Conservation (phyloP, 2,888 invertebrate species). For the Peribatodes rhomboidaria region DNA sequence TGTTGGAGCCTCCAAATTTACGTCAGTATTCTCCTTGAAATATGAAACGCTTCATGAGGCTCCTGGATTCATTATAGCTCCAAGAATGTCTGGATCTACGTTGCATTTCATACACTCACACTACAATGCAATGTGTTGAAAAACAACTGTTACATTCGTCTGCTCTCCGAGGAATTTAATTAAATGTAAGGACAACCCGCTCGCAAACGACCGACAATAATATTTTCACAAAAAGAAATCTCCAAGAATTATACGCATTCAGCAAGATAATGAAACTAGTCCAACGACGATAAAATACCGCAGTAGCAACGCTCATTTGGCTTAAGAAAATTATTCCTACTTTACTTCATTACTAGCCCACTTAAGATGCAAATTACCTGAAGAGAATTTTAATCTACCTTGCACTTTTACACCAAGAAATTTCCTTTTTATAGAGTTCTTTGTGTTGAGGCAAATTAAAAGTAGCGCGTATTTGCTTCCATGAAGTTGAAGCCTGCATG, state of each 20-base stretch:
- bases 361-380: slow-evolving; percentile 56
- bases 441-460: slow-evolving; percentile 50
- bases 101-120: slow-evolving; percentile 35
- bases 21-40: slow-evolving; percentile 35
- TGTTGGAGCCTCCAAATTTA: slow-evolving; percentile 14
- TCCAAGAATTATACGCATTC: slow-evolving; percentile 48
- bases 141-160: slow-evolving; percentile 45
- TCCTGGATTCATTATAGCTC: slow-evolving; percentile 34
- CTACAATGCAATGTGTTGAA: slow-evolving; percentile 35
- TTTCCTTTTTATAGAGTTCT: slow-evolving; percentile 57
- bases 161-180: slow-evolving; percentile 64
- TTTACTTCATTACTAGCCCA: slow-evolving; percentile 50
- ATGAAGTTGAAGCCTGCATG: slow-evolving; percentile 28
- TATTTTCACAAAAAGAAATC: slow-evolving; percentile 57
- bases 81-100: slow-evolving; percentile 28
- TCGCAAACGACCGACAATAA: slow-evolving; percentile 50
- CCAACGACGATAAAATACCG: slow-evolving; percentile 44
- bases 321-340: slow-evolving; percentile 43
- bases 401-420: slow-evolving; percentile 51
- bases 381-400: slow-evolving; percentile 59
- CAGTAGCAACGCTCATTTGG: slow-evolving; percentile 37
- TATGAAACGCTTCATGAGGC: slow-evolving; percentile 32
- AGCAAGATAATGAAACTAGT: slow-evolving; percentile 49
- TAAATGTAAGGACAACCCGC: slow-evolving; percentile 56
- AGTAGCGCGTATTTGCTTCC: slow-evolving; percentile 32